phyloP scores from a whole-genome alignment of 2,797 vertebrate genomes.

The Lithobates pipiens region DNA sequence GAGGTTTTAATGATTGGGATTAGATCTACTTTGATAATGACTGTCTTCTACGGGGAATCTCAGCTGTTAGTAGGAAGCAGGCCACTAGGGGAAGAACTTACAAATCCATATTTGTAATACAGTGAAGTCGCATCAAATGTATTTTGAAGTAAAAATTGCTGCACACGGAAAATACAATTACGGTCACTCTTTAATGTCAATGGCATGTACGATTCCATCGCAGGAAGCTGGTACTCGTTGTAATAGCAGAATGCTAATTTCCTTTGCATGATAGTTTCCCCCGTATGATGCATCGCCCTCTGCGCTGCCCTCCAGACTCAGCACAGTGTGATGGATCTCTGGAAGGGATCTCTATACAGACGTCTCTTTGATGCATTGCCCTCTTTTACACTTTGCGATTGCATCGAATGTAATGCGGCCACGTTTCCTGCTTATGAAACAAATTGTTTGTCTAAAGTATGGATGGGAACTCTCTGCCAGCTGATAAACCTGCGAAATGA shows the following conservation, averaged over 20 bases:
- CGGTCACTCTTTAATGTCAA: no score
- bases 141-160: no score
- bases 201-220: background rate
- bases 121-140: no score
- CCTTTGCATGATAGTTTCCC: background rate
- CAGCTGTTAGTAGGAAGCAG: no score
- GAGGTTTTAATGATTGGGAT: no score
- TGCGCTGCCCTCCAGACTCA: slow-evolving; percentile 36
- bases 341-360: slow-evolving; percentile 20
- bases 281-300: slow-evolving; percentile 32
- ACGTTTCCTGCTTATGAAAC: slow-evolving; percentile 9
- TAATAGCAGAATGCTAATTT: slow-evolving; percentile 24
- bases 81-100: no score
- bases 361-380: slow-evolving; percentile 36
- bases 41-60: no score
- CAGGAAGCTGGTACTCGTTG: background rate
- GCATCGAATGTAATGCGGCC: background rate
- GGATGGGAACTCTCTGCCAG: background rate
- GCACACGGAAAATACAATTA: no score
- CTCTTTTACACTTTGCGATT: slow-evolving; percentile 20
- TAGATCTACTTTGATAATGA: no score
- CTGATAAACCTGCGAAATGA: no score
- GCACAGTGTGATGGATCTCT: slow-evolving; percentile 40
- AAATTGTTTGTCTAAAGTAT: slow-evolving; percentile 19
- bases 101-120: no score